Evolutionary conservation across 1,140 invertebrate species (phyloP).

Genomic region (Pteromalus puparum): DNA sequence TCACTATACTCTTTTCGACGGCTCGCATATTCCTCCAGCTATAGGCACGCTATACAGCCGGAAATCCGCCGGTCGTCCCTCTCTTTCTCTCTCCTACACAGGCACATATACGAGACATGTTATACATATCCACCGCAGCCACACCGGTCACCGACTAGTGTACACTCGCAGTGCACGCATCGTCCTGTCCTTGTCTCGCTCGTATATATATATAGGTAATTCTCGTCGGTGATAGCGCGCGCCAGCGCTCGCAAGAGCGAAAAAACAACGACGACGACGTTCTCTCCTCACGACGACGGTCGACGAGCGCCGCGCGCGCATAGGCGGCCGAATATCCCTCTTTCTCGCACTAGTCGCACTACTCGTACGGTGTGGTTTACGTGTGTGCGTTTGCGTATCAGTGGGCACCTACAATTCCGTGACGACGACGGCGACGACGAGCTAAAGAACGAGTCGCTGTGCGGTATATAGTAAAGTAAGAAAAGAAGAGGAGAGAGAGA

Average conservation of each 20-base stretch:
- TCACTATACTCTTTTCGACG: too few species aligned
- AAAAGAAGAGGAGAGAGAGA: neutral
- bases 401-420: neutral
- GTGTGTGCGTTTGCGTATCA: neutral
- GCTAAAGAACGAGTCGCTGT: neutral
- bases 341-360: too few species aligned
- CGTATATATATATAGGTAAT: neutral
- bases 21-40: too few species aligned
- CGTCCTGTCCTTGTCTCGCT: neutral
- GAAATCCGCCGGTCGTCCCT: constrained; percentile 1
- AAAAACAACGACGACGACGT: constrained; percentile 33
- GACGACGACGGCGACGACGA: neutral
- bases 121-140: too few species aligned
- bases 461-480: neutral
- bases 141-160: too few species aligned
- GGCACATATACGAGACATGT: too few species aligned
- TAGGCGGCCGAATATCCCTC: too few species aligned
- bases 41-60: neutral
- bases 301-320: constrained; percentile 16
- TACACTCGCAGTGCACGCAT: neutral
- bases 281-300: neutral
- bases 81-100: neutral
- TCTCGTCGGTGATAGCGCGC: neutral
- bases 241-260: constrained; percentile 1
- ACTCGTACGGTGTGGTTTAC: too few species aligned